Evolutionary conservation across 2,113 vertebrate species (phyloP), one percentile per base, ranked within the genome.

Genomic region (Panthera leo): DNA sequence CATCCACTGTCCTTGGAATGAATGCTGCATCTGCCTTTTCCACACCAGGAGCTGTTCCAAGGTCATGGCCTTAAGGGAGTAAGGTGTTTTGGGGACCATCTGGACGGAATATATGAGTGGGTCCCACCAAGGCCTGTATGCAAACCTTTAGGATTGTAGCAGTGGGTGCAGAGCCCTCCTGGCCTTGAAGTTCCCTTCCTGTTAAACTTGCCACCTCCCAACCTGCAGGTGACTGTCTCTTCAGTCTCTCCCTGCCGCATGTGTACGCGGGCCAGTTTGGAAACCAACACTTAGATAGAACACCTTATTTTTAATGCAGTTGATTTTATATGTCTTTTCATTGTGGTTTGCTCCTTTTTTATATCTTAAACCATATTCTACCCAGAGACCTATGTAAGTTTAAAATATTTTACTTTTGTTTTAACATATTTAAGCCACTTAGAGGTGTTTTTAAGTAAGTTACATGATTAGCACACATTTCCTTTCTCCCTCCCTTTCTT

Each of bases 91-190:
- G 7, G 48, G 39, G 48, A 34, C 78, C 36, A 3, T 15, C 36
- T 0, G 51, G 48, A 83, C 0, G 21, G 29, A 42, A 27, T 34
- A 45, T 9, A 14, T 34, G 90, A 14, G 27, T 58, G 51, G 71
- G 39, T 78, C 78, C 53, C 19, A 2, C 34, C 15, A 34, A 58
- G 65, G 27, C 12, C 36, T 80, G 76, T 67, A 3, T 23, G 21
- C 80, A 80, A 53, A 68, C 10, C 18, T 53, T 3, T 23, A 58
- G 19, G 27, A 42, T 58, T 42, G 48, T 55, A 27, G 76, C 7
- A 0, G 16, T 29, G 0, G 25, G 25, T 16, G 27, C 4, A 51
- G 48, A 34, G 27, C 16, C 4, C 2, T 11, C 16, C 48, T 34
- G 2, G 4, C 53, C 48, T 34, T 25, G 48, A 91, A 39, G 27